Evolutionary conservation across 2,797 vertebrate genomes (phyloP).

Genomic region (Dicrostonyx torquatus): DNA sequence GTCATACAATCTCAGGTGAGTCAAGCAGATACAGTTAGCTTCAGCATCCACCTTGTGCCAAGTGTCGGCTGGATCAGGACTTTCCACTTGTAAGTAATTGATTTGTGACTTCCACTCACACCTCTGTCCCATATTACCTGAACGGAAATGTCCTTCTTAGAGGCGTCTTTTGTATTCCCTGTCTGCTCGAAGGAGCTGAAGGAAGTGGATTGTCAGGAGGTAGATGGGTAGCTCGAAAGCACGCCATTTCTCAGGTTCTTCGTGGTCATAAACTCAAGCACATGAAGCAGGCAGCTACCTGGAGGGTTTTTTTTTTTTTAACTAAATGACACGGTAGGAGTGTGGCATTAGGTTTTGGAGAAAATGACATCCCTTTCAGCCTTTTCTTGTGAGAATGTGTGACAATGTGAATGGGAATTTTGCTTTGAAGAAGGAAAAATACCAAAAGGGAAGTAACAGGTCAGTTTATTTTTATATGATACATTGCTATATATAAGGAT

Average conservation of each 20-base stretch:
- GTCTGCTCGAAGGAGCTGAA: not conserved
- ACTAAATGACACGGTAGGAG: not conserved
- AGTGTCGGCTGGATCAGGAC: not conserved
- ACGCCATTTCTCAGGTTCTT: not conserved
- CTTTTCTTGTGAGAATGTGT: not conserved
- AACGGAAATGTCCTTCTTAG: not conserved
- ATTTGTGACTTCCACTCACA: not conserved
- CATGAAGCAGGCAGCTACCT: not conserved
- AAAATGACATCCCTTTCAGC: not conserved
- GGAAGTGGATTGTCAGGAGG: not conserved
- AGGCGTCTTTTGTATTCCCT: not conserved
- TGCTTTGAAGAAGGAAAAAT: conserved; percentile 44
- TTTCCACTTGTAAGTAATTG: not conserved
- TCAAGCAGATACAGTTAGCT: not conserved
- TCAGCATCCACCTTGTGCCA: not conserved
- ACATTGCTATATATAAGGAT: not conserved
- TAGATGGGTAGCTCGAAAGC: not conserved
- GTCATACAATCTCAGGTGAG: not conserved
- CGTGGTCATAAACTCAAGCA: not conserved
- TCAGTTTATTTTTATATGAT: conserved; percentile 14
- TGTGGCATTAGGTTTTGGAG: not conserved
- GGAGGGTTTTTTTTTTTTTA: too few relatives aligned
- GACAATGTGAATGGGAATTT: not conserved
- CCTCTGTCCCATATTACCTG: not conserved
- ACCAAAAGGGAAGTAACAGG: not conserved